Conservation (phyloP, 2,113 vertebrate genomes). For the Xyliphius kryptos region DNA sequence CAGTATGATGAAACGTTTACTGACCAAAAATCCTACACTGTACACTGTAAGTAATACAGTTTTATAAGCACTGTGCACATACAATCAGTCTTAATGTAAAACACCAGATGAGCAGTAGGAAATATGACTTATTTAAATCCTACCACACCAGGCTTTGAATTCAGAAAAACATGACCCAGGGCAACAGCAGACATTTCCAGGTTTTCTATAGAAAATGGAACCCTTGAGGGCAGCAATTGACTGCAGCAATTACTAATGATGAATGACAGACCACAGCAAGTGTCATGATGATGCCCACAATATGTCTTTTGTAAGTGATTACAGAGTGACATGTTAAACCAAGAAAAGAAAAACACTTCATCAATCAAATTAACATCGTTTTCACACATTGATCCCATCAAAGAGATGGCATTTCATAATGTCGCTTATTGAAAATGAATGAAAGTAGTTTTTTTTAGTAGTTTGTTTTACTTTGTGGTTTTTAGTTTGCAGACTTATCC, state of each 20-base stretch:
- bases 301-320: conserved; percentile 11
- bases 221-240: conserved; percentile 1
- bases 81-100: background rate
- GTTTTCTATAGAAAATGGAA: background rate
- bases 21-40: too few relatives aligned
- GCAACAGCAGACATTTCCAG: background rate
- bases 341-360: conserved; percentile 13
- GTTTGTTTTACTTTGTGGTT: background rate
- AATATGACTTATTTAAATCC: background rate
- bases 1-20: too few relatives aligned
- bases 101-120: background rate
- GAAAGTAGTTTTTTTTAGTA: background rate
- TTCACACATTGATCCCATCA: background rate
- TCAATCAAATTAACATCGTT: conserved; percentile 20
- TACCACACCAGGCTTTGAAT: background rate
- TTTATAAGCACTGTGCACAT: too few relatives aligned
- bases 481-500: background rate
- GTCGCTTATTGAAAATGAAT: conserved; percentile 14
- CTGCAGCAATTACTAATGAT: conserved; percentile 26
- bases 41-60: background rate
- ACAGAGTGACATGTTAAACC: conserved; percentile 5
- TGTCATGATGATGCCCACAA: conserved; percentile 9
- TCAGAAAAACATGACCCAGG: background rate
- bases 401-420: conserved; percentile 7
- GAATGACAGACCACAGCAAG: conserved; percentile 16